Percentiles rank a stretch among this genome's conserved stretches.
Conservation (phyloP, 2,113 vertebrate genomes). For the Oryzias javanicus region DNA sequence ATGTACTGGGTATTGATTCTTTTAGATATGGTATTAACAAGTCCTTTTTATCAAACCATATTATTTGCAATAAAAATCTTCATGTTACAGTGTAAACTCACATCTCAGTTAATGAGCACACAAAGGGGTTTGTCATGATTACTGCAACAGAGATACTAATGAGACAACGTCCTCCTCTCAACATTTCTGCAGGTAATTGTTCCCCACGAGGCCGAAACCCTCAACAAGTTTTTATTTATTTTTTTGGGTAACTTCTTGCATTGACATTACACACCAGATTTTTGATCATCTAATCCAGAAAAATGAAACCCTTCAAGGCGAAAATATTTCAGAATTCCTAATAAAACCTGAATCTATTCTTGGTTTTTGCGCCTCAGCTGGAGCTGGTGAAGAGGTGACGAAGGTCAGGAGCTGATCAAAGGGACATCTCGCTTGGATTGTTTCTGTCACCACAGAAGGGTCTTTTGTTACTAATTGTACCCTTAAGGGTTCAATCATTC, state of each 20-base stretch:
- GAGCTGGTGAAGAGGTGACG: too few relatives aligned
- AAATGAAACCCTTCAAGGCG: too few relatives aligned
- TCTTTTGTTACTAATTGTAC: not conserved
- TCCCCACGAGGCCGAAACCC: not conserved
- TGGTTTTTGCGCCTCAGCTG: too few relatives aligned
- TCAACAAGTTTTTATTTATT: not conserved
- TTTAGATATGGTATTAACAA: conserved; percentile 69
- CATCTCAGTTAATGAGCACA: conserved; percentile 63
- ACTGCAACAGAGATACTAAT: not conserved
- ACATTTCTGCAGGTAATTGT: not conserved
- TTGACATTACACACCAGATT: not conserved
- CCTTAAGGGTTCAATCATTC: not conserved
- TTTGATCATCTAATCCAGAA: too few relatives aligned
- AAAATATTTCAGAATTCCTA: too few relatives aligned
- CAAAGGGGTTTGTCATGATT: conserved; percentile 29
- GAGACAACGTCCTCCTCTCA: conserved; percentile 2
- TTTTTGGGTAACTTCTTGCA: not conserved
- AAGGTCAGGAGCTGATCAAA: too few relatives aligned
- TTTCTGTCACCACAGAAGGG: not conserved
- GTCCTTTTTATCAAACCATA: conserved; percentile 67
- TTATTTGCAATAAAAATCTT: conserved; percentile 76
- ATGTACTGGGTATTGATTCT: conserved; percentile 74
- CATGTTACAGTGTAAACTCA: conserved; percentile 68
- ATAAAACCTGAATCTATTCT: too few relatives aligned
- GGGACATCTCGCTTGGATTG: too few relatives aligned